Evolutionary conservation across 2,797 vertebrate genomes (phyloP).

Genomic region (Pangasius mekongensis): DNA sequence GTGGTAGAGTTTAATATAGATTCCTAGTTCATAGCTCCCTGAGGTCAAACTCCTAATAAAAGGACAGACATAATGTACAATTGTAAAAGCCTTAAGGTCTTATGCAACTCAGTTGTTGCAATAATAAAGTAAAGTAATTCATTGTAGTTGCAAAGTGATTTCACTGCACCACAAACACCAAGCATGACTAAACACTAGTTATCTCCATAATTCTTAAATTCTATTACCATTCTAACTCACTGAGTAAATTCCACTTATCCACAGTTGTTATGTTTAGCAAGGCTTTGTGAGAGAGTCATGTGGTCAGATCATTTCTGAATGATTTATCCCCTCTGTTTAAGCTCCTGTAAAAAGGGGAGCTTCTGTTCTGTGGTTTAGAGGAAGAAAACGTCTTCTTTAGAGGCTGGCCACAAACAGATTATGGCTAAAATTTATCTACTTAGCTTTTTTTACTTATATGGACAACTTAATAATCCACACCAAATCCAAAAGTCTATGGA

Average conservation of each 20-base stretch:
- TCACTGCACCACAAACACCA: conserved; percentile 66
- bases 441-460: conserved; percentile 42
- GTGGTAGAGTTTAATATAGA: background rate
- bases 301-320: conserved; percentile 12
- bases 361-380: background rate
- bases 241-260: conserved; percentile 58
- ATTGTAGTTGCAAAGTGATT: conserved; percentile 47
- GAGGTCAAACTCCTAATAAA: background rate
- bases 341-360: background rate
- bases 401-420: conserved; percentile 41
- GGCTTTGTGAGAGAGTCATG: conserved; percentile 25
- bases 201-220: conserved; percentile 55
- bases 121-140: background rate
- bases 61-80: background rate
- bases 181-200: conserved; percentile 58
- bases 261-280: conserved; percentile 57
- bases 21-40: background rate
- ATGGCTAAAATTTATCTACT: conserved; percentile 53
- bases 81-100: background rate
- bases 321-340: background rate
- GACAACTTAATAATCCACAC: conserved; percentile 50
- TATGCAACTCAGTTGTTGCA: conserved; percentile 45
- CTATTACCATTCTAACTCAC: conserved; percentile 60
- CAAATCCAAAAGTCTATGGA: conserved; percentile 13
- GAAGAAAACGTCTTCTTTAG: background rate